Percentiles rank a stretch among this genome's conserved stretches.
Conservation (phyloP, 2,797 vertebrate genomes). For the Oceanodroma leucorhoa region DNA sequence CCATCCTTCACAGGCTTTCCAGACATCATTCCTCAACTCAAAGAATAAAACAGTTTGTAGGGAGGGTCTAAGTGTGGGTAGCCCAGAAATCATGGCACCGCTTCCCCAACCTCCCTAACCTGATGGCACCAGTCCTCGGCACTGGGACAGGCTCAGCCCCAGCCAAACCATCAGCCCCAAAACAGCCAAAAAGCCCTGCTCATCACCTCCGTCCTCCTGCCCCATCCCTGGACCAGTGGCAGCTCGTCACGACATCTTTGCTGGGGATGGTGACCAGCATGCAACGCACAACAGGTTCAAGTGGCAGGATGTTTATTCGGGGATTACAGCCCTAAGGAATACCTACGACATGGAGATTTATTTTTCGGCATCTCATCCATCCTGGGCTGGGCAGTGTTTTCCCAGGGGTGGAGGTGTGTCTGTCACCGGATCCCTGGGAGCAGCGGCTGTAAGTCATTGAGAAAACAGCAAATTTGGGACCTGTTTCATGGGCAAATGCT, state of each 20-base stretch:
- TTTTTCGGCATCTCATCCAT: neutral
- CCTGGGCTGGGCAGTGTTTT: slow-evolving; percentile 16
- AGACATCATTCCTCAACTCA: neutral
- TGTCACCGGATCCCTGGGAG: neutral
- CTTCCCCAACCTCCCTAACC: neutral
- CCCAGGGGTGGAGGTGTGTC: neutral
- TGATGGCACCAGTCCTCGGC: neutral
- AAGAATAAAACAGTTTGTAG: neutral
- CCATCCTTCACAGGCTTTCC: neutral
- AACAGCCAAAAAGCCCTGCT: neutral
- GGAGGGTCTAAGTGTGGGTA: neutral
- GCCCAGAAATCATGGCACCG: neutral
- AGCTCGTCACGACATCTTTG: neutral
- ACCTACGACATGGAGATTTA: slow-evolving; percentile 27
- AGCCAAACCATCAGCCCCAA: neutral
- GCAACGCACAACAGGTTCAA: slow-evolving; percentile 23
- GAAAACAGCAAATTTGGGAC: neutral
- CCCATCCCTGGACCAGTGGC: neutral
- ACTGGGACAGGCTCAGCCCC: neutral
- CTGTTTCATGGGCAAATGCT: neutral
- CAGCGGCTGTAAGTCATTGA: neutral
- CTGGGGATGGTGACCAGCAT: neutral
- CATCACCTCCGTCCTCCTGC: neutral
- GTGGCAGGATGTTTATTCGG: slow-evolving; percentile 61
- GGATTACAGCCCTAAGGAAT: slow-evolving; percentile 68